A percentile compares a stretch with the other conserved stretches of the same genome.
Conservation (phyloP, 2,113 vertebrate species). For the Prionailurus bengalensis region DNA sequence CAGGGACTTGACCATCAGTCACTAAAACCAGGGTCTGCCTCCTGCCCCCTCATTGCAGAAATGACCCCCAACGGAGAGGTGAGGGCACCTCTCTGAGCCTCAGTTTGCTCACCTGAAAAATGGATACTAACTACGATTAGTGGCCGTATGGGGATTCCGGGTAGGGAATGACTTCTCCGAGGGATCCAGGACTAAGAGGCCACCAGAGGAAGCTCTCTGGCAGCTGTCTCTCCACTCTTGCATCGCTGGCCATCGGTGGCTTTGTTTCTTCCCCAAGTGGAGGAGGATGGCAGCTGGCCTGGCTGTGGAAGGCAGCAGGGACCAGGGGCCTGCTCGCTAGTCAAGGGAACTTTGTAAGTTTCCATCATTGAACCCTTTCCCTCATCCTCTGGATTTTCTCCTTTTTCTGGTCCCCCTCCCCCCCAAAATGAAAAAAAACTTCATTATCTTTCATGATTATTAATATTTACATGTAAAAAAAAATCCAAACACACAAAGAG, state of each 20-base stretch:
- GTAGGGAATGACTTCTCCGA: neutral
- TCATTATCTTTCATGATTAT: neutral
- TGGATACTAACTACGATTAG: neutral
- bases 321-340: neutral
- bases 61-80: neutral
- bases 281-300: neutral
- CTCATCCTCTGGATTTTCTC: neutral
- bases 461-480: constrained; percentile 34
- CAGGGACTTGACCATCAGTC: neutral
- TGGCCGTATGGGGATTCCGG: fast-evolving
- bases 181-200: neutral
- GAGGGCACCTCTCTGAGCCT: neutral
- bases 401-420: neutral
- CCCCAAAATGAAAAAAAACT: neutral
- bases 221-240: neutral
- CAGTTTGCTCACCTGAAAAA: constrained; percentile 2
- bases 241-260: neutral
- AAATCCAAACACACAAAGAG: neutral
- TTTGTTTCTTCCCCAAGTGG: neutral
- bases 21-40: neutral
- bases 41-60: neutral
- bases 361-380: neutral
- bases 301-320: neutral
- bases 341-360: neutral
- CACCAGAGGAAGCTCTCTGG: neutral